Evolutionary conservation across 2,797 vertebrate species (phyloP).

Genomic region (Malurus leucopterus): DNA sequence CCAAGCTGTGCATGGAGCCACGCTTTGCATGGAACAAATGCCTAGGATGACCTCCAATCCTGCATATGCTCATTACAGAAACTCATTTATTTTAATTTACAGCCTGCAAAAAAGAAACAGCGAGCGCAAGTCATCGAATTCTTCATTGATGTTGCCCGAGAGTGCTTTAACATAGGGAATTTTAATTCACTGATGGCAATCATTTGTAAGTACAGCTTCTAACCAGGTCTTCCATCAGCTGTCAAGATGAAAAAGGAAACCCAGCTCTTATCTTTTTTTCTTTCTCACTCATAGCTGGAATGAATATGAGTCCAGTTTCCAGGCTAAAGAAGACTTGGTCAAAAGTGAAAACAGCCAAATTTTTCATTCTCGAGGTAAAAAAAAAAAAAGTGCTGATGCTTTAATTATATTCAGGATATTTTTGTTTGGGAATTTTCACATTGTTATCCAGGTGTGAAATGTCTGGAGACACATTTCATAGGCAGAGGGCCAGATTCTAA

Average conservation of each 20-base stretch:
- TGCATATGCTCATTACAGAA: background rate
- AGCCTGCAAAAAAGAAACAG: conserved; percentile 95
- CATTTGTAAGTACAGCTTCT: conserved; percentile 83
- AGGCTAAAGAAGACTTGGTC: conserved; percentile 94
- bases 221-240: background rate
- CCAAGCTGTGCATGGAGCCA: background rate
- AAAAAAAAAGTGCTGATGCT: background rate
- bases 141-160: conserved; percentile 92
- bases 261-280: background rate
- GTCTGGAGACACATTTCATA: background rate
- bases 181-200: conserved; percentile 97
- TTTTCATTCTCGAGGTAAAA: conserved; percentile 92
- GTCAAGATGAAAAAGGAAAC: background rate
- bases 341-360: conserved; percentile 95
- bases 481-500: background rate
- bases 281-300: conserved; percentile 78
- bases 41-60: background rate
- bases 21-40: background rate
- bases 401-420: background rate
- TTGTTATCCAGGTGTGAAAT: background rate
- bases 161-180: conserved; percentile 96
- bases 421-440: background rate
- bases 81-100: conserved; percentile 24
- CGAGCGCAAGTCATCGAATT: conserved; percentile 91
- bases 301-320: conserved; percentile 95